Evolutionary conservation across 92 coral and sea anemone species (phyloP), one percentile per base, ranked within the genome.

Genomic region (Pocillopora grandis): DNA sequence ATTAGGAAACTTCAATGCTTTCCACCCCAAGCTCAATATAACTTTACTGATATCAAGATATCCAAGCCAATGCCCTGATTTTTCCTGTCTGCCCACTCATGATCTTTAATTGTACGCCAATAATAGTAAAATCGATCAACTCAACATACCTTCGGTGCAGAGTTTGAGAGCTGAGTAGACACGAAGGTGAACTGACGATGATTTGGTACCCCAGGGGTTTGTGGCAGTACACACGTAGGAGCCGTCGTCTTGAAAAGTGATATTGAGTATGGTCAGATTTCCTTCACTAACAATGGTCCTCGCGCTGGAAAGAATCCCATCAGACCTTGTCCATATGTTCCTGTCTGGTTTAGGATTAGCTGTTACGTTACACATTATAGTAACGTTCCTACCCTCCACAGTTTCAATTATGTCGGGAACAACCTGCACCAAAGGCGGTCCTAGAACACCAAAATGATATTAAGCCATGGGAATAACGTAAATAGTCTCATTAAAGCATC

Each of bases 141-240:
- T 42, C 52, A 42, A 42, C 52, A 42, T 42, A 42, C 52, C 52
- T 42, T 42, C 52, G 15, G 21, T 60, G 67, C 70, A 19, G 23
- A 27, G 10, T n/a, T 31, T 62, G 13, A 81, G 70, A 58, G 69
- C 18, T 5, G 66, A 21, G 13, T 52, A 35, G 55, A 81, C 85
- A 58, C 37, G 60, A 37, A 81, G 85, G 35, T 71, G 66, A 18
- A 71, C 70, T 23, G 69, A 57, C 10, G 71, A 59, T 12, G 77
- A 58, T 5, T 69, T 80, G 60, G 18, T 52, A 3, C 78, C 86
- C 10, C 33, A 12, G 60, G 62, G 13, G 71, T 61, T 88, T 52
- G 73, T 83, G 21, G 87, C 91, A 4, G 48, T 71, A 57, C 91
- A 88, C 27, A 35, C 71, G 71, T 82, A 82, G 12, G 68, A 48